A percentile compares a stretch with the other conserved stretches of the same genome.
These are phyloP conservation scores for Nemotelus pantherinus DNA, from an alignment of 2,888 invertebrate genomes.

Conservation along the genomic window DNA sequence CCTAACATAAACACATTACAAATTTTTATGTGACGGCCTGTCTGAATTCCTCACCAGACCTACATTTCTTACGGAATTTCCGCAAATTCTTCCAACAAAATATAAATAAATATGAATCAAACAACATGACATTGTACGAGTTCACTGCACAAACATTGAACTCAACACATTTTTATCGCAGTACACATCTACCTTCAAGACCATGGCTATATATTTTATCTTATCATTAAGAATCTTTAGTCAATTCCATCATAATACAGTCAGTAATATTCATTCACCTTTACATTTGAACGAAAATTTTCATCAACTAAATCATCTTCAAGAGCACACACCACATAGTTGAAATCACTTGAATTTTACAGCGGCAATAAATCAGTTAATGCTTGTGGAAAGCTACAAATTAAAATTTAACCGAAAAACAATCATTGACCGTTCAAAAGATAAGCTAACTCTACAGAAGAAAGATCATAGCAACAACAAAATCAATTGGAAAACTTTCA, in stretches of 20 bases:
- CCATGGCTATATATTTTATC: not conserved
- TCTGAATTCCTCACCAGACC: no score
- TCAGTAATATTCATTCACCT: slow-evolving; percentile 7
- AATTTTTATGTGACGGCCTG: no score
- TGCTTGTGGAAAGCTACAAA: not conserved
- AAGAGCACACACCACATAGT: not conserved
- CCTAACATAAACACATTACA: no score
- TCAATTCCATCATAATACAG: not conserved
- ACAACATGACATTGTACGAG: not conserved
- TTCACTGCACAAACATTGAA: not conserved
- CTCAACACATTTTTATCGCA: not conserved
- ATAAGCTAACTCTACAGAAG: not conserved
- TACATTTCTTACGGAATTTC: no score
- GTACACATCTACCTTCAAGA: not conserved
- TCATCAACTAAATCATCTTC: slow-evolving; percentile 15
- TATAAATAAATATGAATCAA: no score
- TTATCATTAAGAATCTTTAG: not conserved
- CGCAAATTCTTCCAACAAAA: no score
- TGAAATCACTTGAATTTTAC: not conserved
- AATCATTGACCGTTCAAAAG: no score
- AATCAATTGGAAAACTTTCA: slow-evolving; percentile 4
- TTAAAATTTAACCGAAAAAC: not conserved
- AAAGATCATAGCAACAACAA: not conserved
- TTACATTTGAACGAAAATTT: not conserved
- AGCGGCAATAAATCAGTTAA: not conserved